Conservation (phyloP, 2,113 vertebrate genomes). For the Nibea albiflora region DNA sequence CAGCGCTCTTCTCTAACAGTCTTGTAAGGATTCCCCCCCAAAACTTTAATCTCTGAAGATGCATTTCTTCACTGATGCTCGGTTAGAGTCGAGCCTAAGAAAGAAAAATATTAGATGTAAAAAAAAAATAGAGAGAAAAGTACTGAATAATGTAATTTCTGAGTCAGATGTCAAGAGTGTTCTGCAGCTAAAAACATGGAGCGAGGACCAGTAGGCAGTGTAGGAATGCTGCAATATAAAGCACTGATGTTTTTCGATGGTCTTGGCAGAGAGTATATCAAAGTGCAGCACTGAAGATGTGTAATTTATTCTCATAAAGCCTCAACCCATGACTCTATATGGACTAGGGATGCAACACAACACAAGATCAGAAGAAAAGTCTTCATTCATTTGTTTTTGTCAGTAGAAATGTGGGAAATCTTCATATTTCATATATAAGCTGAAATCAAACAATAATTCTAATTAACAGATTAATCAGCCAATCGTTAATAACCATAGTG, state of each 20-base stretch:
- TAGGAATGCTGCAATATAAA: background rate
- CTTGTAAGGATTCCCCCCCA: constrained; percentile 49
- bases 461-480: background rate
- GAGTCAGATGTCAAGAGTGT: constrained; percentile 32
- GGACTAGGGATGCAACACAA: background rate
- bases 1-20: constrained; percentile 22
- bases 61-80: constrained; percentile 11
- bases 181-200: constrained; percentile 8
- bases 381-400: background rate
- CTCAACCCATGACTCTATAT: background rate
- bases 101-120: constrained; percentile 42
- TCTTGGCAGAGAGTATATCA: background rate
- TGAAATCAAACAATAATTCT: background rate
- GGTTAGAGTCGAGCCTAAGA: constrained; percentile 10
- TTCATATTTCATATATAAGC: background rate
- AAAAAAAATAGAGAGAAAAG: constrained; percentile 8
- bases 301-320: background rate
- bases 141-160: constrained; percentile 48
- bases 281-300: background rate
- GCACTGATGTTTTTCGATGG: background rate
- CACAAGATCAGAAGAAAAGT: background rate
- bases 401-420: background rate
- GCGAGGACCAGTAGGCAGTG: background rate
- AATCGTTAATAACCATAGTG: too few species aligned
- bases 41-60: constrained; percentile 49